Evolutionary conservation across 2,797 vertebrate genomes (phyloP), one percentile per base, ranked within the genome.

Genomic region (Leontocebus nigricollis): DNA sequence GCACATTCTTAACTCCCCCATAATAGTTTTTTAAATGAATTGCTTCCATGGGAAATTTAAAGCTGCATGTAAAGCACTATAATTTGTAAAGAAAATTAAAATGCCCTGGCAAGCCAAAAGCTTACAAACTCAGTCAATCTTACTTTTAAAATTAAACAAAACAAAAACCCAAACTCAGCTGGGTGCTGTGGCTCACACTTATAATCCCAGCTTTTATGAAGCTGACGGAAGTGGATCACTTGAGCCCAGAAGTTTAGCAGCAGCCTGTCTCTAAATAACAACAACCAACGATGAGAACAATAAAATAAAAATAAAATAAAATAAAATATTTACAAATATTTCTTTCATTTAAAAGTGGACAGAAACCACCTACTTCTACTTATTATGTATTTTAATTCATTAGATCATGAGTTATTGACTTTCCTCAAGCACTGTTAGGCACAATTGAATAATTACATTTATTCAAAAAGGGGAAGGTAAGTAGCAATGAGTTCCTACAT

Each of bases 301-400:
- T 4, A 55, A 22, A 22, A 50, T 4, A 55, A 22, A 22, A 55
- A 55, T 75, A 79, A 26, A 72, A 95, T 52, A 52, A 52, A 52
- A 52, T 19, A 76, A 95, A 92, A 76, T 39, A 8, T n/a, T 20
- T 82, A 52, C 4, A 95, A 73, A 33, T 59, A 26, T 27, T 90
- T 96, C 22, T 94, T 93, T 92, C 55, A 72, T 44, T 84, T 88
- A 77, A 64, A 48, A 89, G 91, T 81, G 33, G 59, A 92, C 2
- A 64, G 55, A 81, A 95, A 79, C 22, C 48, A 86, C 59, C 67
- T 70, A 39, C 7, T 70, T 76, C 22, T 87, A 24, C 41, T 19
- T 79, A 70, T 67, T 93, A 52, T n/a, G 64, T 91, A 67, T 39
- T 87, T 75, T 87, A 88, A 88, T 44, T 2, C 70, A 64, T 95